phyloP scores from a whole-genome alignment of 2,113 vertebrate species.

The Edolisoma coerulescens region DNA sequence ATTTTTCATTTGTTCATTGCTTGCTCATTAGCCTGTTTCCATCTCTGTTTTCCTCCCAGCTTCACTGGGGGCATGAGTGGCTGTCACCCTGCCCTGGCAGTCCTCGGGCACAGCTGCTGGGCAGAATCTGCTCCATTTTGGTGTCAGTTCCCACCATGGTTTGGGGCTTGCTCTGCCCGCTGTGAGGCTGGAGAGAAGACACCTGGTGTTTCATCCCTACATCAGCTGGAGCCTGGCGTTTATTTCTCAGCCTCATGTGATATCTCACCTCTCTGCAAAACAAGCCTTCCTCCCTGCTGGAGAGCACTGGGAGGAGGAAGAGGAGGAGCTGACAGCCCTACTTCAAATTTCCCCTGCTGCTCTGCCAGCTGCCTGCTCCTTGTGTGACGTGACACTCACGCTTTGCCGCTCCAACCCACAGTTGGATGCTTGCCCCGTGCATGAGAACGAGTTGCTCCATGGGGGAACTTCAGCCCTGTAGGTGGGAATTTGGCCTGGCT shows the following conservation, averaged over 20 bases:
- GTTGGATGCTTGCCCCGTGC: neutral
- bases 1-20: neutral
- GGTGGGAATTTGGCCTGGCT: neutral
- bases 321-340: slow-evolving; percentile 30
- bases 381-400: neutral
- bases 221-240: neutral
- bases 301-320: neutral
- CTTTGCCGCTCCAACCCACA: neutral
- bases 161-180: neutral
- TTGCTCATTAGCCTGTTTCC: neutral
- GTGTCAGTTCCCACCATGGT: neutral
- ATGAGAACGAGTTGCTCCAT: neutral
- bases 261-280: slow-evolving; percentile 43
- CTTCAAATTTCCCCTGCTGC: slow-evolving; percentile 12
- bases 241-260: neutral
- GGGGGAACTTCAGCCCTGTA: neutral
- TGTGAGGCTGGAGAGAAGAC: neutral
- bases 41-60: neutral
- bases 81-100: neutral
- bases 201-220: neutral
- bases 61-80: neutral
- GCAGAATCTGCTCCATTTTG: neutral
- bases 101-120: neutral
- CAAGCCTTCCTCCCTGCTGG: slow-evolving; percentile 25
- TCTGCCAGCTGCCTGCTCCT: slow-evolving; percentile 31